A percentile compares a stretch with the other conserved stretches of the same genome.
These are phyloP conservation scores for Magallana gigas DNA, from an alignment of 1,140 invertebrate species.

Conservation along the genomic window DNA sequence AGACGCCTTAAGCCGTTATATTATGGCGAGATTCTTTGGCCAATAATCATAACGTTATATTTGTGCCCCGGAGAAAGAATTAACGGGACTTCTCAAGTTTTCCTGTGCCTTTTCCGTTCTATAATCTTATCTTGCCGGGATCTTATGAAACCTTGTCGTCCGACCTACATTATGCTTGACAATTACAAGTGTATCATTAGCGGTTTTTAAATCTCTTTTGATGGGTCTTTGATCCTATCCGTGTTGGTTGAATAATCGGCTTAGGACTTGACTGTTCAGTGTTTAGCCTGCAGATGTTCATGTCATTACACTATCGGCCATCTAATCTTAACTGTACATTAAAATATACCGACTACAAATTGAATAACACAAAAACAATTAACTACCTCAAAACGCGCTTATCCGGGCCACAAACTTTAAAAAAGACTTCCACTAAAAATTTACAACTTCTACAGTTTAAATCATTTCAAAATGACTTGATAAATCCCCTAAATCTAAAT, in stretches of 20 bases:
- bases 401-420: too few species aligned
- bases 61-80: slow-evolving; percentile 1
- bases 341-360: not conserved
- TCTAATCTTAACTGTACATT: not conserved
- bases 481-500: too few species aligned
- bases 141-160: slow-evolving; percentile 17
- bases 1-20: slow-evolving; percentile 13
- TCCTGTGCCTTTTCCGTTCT: slow-evolving; percentile 33
- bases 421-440: too few species aligned
- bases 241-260: slow-evolving; percentile 28
- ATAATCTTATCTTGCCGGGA: slow-evolving; percentile 35
- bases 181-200: slow-evolving; percentile 34
- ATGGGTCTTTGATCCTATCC: slow-evolving; percentile 31
- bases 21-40: slow-evolving; percentile 15
- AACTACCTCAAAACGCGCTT: too few species aligned
- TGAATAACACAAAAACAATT: too few species aligned
- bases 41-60: slow-evolving; percentile 26
- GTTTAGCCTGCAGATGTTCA: slow-evolving; percentile 31
- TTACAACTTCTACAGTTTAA: too few species aligned
- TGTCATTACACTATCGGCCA: slow-evolving; percentile 26
- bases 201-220: not conserved
- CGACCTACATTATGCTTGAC: slow-evolving; percentile 21
- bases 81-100: not conserved
- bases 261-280: slow-evolving; percentile 12
- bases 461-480: too few species aligned